Evolutionary conservation across 1,140 invertebrate species (phyloP).

Genomic region (Cotesia typhae): DNA sequence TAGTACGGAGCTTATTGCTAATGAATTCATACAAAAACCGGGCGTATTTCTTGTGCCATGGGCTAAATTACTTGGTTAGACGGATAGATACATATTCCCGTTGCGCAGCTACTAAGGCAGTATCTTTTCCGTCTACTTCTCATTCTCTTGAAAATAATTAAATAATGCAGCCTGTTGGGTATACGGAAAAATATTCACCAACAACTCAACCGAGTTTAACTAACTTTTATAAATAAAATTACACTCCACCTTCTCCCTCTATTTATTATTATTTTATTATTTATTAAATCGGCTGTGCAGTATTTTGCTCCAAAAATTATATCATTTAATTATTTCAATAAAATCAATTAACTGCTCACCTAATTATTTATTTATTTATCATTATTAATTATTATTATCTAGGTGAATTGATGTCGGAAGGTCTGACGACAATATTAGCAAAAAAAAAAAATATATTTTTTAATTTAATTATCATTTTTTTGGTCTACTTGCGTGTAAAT

Average conservation of each 20-base stretch:
- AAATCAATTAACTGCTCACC: too few relatives aligned
- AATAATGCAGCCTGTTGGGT: conserved; percentile 25
- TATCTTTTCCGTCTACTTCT: background rate
- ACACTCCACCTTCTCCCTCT: background rate
- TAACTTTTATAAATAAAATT: background rate
- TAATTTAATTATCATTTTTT: too few relatives aligned
- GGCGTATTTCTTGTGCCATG: conserved; percentile 28
- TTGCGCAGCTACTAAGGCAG: too few relatives aligned
- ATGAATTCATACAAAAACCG: conserved; percentile 31
- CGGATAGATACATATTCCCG: conserved; percentile 29
- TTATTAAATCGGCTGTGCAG: background rate
- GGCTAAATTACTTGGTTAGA: conserved; percentile 36
- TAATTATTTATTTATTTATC: too few relatives aligned
- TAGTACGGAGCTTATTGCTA: conserved; percentile 16
- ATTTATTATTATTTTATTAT: background rate
- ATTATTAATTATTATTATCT: too few relatives aligned
- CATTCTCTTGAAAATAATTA: conserved; percentile 21
- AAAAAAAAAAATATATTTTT: too few relatives aligned
- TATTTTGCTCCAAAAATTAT: too few relatives aligned
- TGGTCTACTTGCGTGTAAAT: too few relatives aligned
- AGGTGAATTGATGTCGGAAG: too few relatives aligned
- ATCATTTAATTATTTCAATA: too few relatives aligned
- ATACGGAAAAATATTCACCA: conserved; percentile 25
- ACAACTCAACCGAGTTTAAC: conserved; percentile 8
- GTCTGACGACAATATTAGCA: too few relatives aligned